Conservation (phyloP, 2,113 vertebrate genomes). For the Scolopax mira region DNA sequence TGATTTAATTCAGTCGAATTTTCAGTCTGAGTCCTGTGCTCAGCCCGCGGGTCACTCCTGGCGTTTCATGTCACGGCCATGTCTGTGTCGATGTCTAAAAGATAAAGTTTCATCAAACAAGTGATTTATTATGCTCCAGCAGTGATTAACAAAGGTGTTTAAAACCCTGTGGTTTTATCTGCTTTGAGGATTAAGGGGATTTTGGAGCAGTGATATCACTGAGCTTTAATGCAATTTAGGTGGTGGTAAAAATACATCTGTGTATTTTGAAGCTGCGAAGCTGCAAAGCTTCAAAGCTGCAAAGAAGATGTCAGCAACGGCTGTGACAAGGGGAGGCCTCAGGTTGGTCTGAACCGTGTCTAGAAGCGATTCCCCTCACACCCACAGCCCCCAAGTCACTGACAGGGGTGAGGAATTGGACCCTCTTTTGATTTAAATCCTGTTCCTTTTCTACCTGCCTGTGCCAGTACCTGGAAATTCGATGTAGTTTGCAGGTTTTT, state of each 20-base stretch:
- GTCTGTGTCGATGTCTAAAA: not conserved
- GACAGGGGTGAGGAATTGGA: not conserved
- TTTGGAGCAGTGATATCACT: not conserved
- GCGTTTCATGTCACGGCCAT: not conserved
- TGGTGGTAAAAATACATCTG: not conserved
- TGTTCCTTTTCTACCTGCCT: not conserved
- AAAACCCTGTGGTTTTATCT: not conserved
- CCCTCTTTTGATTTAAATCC: not conserved
- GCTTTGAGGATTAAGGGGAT: not conserved
- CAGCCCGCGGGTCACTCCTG: not conserved
- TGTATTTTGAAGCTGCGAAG: no score
- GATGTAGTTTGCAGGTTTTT: not conserved
- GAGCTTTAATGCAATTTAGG: not conserved
- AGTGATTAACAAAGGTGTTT: slow-evolving; percentile 25
- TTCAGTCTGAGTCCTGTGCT: not conserved
- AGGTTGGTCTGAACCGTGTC: not conserved
- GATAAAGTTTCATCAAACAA: slow-evolving; percentile 1
- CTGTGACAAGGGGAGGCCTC: not conserved
- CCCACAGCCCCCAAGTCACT: not conserved
- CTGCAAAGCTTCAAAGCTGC: no score
- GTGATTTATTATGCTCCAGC: not conserved
- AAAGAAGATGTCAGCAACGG: not conserved
- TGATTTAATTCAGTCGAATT: not conserved
- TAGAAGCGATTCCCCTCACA: not conserved
- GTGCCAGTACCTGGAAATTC: not conserved